Conservation (phyloP, 2,888 invertebrate species). For the Trichogramma dendrolimi region DNA sequence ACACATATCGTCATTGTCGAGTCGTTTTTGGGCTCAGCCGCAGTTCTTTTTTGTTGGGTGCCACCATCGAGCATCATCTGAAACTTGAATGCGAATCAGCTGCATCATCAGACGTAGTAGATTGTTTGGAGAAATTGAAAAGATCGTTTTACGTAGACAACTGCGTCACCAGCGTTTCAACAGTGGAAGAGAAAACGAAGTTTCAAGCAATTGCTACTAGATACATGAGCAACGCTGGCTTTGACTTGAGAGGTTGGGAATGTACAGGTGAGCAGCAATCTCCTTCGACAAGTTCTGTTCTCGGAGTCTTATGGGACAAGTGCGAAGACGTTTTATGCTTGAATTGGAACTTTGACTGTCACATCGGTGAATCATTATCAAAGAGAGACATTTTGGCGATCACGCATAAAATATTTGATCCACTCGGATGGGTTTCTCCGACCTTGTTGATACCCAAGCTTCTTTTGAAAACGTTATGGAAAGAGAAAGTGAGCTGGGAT, state of each 20-base stretch:
- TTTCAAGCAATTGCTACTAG: conserved; percentile 18
- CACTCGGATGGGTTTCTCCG: conserved; percentile 6
- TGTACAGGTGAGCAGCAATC: not conserved
- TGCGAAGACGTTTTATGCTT: not conserved
- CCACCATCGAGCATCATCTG: conserved; percentile 31
- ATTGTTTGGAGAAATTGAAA: conserved; percentile 15
- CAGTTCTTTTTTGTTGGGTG: conserved; percentile 33
- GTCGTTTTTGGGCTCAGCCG: conserved; percentile 34
- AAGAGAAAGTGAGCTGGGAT: conserved; percentile 12
- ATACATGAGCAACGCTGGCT: conserved; percentile 25
- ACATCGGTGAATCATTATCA: not conserved
- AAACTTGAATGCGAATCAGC: conserved; percentile 2
- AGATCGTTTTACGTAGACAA: conserved; percentile 34
- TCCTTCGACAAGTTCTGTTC: no score
- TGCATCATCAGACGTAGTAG: not conserved
- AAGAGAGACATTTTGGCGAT: not conserved
- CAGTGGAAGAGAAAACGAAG: conserved; percentile 15
- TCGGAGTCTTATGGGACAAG: no score
- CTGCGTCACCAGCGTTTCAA: conserved; percentile 29
- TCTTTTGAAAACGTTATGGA: conserved; percentile 4
- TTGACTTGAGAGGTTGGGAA: conserved; percentile 32
- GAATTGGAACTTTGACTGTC: conserved; percentile 1
- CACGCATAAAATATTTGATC: conserved; percentile 21
- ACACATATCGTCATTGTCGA: conserved; percentile 28
- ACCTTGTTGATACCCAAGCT: conserved; percentile 3